Base-by-base conservation (phyloP, 2,113 vertebrate species). In the Laticauda colubrina region DNA sequence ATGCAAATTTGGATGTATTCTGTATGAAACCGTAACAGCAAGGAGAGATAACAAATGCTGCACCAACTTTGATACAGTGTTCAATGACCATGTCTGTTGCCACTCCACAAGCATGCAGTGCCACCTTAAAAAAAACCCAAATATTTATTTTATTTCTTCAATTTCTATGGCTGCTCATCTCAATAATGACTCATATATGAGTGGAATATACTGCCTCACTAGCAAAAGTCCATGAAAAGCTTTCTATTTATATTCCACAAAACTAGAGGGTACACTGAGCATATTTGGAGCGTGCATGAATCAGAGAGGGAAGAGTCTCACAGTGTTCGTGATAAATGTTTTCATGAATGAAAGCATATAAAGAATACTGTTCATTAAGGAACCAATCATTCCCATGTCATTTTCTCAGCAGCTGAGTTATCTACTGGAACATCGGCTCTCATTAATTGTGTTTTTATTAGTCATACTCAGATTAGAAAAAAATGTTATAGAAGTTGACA, bases 1-100 rank as follows among this genome's bases (percentile, higher is more conserved):
- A 99, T 90, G 96, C 98, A 96, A 99, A 98, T 97, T 98, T 99
- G 90, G 98, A 93, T 2, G 99, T 99, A 61, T 99, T 99, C 96
- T 99, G 99, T 95, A 99, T 98, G 97, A 99, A 99, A 90, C 99
- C 99, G 0, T 99, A 99, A 96, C 99, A 99, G 96, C 99, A 99
- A 0, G 99, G 99, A 89, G 98, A 99, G 55, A 99, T 94, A 95
- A 99, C 97, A 69, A 99, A 99, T 89, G 98, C 96, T 21, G 99
- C 98, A 48, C 94, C 96, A 0, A 97, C 98, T 91, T 97, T 97
- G 96, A 99, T 95, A 94, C 99, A 99, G 88, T 98, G 98, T 21
- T 99, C 98, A 4, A 99, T 98, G 94, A 99, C 99, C 99, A 99
- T 99, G 96, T 99, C 99, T 15, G 99, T 99, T 0, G 99, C 99